These are phyloP conservation scores for Pseudorhiza aurosa DNA, from an alignment of 30 jellyfish, hydroid and myxozoan genomes.

Conservation along the genomic window DNA sequence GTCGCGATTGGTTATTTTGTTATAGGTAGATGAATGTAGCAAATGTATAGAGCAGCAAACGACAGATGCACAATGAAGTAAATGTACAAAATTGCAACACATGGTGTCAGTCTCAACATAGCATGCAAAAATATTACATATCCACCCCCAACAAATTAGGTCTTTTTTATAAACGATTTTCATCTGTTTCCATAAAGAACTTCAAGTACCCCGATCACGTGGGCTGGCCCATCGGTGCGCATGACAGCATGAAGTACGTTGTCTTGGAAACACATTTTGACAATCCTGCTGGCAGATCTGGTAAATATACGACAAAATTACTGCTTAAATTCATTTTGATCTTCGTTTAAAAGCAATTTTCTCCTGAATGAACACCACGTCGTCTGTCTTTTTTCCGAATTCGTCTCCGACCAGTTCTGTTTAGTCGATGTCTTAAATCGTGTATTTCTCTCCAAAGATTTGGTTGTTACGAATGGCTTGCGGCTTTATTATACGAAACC, in stretches of 20 bases:
- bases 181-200: not conserved
- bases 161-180: not conserved
- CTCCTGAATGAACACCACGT: no score
- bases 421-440: not conserved
- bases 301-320: not conserved
- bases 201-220: constrained; percentile 58
- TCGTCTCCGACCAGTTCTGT: not conserved
- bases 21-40: no score
- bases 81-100: no score
- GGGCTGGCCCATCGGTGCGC: constrained; percentile 57
- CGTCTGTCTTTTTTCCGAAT: not conserved
- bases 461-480: constrained; percentile 35
- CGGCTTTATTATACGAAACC: constrained; percentile 50
- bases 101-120: no score
- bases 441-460: not conserved
- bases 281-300: constrained; percentile 28
- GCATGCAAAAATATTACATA: no score
- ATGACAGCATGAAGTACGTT: constrained; percentile 32
- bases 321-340: not conserved
- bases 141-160: no score
- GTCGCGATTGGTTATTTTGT: no score
- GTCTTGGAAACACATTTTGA: constrained; percentile 56
- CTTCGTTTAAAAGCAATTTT: no score
- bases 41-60: no score
- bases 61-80: no score